Evolutionary conservation across 2,113 vertebrate species (phyloP).

Genomic region (Clinocottus analis): DNA sequence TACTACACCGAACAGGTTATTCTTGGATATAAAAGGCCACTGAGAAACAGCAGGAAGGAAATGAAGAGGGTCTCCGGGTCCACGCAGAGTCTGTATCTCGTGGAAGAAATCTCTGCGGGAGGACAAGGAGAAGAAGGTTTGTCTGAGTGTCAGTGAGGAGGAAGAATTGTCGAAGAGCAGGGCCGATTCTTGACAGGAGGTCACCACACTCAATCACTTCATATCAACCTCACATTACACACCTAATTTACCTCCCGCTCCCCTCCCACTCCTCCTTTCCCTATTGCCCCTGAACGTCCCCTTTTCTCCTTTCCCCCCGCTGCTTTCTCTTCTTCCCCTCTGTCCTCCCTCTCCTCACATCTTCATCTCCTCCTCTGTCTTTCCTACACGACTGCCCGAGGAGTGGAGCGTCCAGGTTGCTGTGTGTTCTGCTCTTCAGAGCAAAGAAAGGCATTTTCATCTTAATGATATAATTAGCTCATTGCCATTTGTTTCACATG

Average conservation of each 20-base stretch:
- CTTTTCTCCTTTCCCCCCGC: conserved; percentile 22
- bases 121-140: conserved; percentile 37
- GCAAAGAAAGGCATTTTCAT: not conserved
- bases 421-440: not conserved
- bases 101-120: conserved; percentile 18
- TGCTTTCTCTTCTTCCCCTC: conserved; percentile 16
- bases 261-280: conserved; percentile 23
- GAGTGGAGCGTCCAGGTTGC: not conserved
- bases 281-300: conserved; percentile 21
- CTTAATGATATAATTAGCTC: not conserved
- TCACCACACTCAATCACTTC: conserved; percentile 81
- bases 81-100: conserved; percentile 11
- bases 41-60: conserved; percentile 16
- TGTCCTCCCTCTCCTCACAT: conserved; percentile 4
- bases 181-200: conserved; percentile 72
- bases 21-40: conserved; percentile 9
- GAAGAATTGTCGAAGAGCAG: conserved; percentile 62
- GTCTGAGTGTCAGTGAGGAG: conserved; percentile 53
- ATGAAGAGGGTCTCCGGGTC: conserved; percentile 10
- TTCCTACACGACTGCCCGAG: not conserved
- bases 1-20: conserved; percentile 12
- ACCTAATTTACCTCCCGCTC: conserved; percentile 72
- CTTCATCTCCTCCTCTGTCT: not conserved
- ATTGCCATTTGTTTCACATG: not conserved
- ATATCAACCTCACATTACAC: conserved; percentile 80